Evolutionary conservation across 2,888 invertebrate genomes (phyloP).

Genomic region (Margaritifera margaritifera): DNA sequence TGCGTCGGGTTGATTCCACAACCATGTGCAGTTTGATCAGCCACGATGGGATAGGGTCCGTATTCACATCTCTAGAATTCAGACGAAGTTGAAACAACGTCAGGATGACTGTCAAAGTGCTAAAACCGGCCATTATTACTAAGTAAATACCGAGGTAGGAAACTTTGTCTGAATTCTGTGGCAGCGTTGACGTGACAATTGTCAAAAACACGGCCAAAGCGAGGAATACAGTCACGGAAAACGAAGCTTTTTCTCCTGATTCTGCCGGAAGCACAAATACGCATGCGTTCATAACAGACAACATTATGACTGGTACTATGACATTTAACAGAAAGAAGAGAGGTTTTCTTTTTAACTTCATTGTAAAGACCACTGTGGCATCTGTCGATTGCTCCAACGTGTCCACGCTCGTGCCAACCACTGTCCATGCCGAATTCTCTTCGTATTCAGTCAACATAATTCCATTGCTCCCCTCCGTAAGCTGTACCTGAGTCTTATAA

Average conservation of each 20-base stretch:
- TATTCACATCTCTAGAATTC: not conserved
- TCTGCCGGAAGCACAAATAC: constrained; percentile 25
- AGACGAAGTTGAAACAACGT: constrained; percentile 15
- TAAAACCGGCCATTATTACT: constrained; percentile 22
- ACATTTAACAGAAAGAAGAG: constrained; percentile 18
- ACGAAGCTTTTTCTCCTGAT: constrained; percentile 28
- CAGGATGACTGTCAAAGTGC: constrained; percentile 12
- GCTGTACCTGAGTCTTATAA: constrained; percentile 13
- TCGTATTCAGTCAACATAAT: constrained; percentile 15
- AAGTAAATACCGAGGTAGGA: constrained; percentile 27
- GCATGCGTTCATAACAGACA: constrained; percentile 20
- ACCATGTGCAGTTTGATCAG: too few species aligned
- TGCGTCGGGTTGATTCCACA: too few species aligned
- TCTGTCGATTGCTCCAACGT: constrained; percentile 1
- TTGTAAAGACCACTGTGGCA: constrained; percentile 14
- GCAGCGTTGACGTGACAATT: constrained; percentile 21
- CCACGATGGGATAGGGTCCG: too few species aligned
- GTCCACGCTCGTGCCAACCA: constrained; percentile 7
- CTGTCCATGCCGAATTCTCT: constrained; percentile 22
- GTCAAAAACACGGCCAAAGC: constrained; percentile 32
- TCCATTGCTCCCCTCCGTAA: constrained; percentile 17
- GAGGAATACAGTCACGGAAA: constrained; percentile 30
- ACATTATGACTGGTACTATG: constrained; percentile 23
- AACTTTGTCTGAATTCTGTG: constrained; percentile 19
- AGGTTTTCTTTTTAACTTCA: constrained; percentile 27